Conservation (phyloP, 2,888 invertebrate genomes). For the Zygaena filipendulae region DNA sequence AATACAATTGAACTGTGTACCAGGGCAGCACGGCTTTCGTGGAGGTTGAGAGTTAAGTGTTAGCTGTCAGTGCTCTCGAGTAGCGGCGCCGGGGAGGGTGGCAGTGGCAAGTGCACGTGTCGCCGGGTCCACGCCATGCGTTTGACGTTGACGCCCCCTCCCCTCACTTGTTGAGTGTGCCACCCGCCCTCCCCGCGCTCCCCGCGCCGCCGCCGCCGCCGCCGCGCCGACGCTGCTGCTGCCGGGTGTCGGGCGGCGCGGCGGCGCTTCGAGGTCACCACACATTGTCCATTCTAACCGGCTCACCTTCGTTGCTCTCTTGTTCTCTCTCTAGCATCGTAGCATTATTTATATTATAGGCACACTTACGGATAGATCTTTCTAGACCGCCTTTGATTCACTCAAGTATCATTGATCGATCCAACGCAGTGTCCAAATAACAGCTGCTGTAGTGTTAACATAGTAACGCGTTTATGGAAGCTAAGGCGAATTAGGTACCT, state of each 20-base stretch:
- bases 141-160: constrained; percentile 34
- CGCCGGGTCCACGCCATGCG: constrained; percentile 54
- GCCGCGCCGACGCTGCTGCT: no score
- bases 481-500: no score
- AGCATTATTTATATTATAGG: constrained; percentile 24
- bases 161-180: constrained; percentile 52
- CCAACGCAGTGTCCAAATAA: no score
- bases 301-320: constrained; percentile 17
- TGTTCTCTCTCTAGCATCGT: constrained; percentile 20
- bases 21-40: constrained; percentile 36
- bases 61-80: constrained; percentile 28
- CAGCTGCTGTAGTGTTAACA: no score
- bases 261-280: constrained; percentile 27
- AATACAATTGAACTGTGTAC: constrained; percentile 48
- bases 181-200: constrained; percentile 23
- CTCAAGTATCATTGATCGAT: constrained; percentile 4
- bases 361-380: no score
- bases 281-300: constrained; percentile 13
- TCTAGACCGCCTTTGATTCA: constrained; percentile 9
- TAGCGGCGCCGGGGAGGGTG: constrained; percentile 19
- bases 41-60: constrained; percentile 26
- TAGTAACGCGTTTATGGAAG: no score
- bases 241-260: no score
- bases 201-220: constrained; percentile 26
- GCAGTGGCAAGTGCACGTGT: constrained; percentile 37